phyloP scores from a whole-genome alignment of 1,140 invertebrate species.

The Temnothorax longispinosus region DNA sequence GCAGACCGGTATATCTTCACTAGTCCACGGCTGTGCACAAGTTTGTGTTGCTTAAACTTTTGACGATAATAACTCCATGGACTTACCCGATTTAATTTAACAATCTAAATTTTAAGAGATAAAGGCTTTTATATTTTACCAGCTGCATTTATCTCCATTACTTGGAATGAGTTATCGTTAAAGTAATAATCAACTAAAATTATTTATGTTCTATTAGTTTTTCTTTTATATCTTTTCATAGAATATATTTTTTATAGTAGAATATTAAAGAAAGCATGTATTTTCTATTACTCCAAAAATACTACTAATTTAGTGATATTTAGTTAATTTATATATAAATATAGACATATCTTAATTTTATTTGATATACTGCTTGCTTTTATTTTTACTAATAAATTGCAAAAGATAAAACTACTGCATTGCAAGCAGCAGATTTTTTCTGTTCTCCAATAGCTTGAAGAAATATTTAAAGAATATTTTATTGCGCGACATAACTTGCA shows the following conservation, averaged over 20 bases:
- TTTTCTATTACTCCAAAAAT: not conserved
- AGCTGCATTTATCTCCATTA: not conserved
- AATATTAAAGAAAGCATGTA: not conserved
- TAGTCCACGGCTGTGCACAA: slow-evolving; percentile 23
- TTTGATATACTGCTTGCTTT: not conserved
- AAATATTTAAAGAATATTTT: not conserved
- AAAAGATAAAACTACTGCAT: not conserved
- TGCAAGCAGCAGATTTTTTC: not conserved
- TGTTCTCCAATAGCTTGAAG: not conserved
- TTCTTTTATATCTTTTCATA: not conserved
- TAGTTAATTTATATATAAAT: not conserved
- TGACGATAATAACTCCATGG: not conserved
- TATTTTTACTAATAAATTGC: slow-evolving; percentile 1
- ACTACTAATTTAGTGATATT: not conserved
- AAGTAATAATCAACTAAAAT: not conserved
- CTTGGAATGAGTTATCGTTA: not conserved
- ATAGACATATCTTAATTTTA: not conserved
- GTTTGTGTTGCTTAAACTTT: slow-evolving; percentile 32
- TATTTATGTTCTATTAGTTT: not conserved
- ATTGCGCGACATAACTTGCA: slow-evolving; percentile 23
- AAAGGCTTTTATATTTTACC: not conserved
- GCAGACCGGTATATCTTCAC: slow-evolving; percentile 31
- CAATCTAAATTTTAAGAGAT: not conserved
- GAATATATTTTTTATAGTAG: not conserved
- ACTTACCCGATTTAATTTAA: not conserved